A percentile compares a stretch with the other conserved stretches of the same genome.
Evolutionary conservation across 2,113 vertebrate genomes (phyloP).

Genomic region (Podarcis cretensis): DNA sequence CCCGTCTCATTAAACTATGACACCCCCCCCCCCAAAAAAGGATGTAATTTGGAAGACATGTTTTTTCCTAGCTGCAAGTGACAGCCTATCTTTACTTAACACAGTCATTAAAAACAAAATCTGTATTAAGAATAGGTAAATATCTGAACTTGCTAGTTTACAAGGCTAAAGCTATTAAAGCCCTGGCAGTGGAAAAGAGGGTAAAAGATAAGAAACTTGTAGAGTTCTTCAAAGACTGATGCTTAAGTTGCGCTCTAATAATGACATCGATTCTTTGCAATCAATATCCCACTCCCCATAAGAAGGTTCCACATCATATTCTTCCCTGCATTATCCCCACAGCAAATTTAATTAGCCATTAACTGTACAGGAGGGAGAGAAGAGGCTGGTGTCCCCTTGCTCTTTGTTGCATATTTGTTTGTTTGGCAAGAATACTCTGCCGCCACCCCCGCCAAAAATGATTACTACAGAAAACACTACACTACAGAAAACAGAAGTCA

Average conservation of each 20-base stretch:
- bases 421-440: constrained; percentile 29
- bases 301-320: constrained; percentile 65
- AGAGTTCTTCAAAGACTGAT: constrained; percentile 65
- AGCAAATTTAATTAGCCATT: constrained; percentile 59
- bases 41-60: constrained; percentile 46
- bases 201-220: constrained; percentile 23
- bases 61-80: constrained; percentile 55
- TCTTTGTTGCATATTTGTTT: constrained; percentile 4
- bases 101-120: constrained; percentile 48
- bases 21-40: constrained; percentile 55
- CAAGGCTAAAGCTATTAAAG: constrained; percentile 48
- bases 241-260: constrained; percentile 68
- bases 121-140: constrained; percentile 34
- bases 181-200: constrained; percentile 54
- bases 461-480: too few species aligned
- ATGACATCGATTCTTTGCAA: constrained; percentile 67
- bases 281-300: constrained; percentile 69
- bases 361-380: not conserved
- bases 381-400: constrained; percentile 27
- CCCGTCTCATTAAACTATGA: constrained; percentile 53
- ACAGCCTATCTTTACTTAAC: constrained; percentile 61
- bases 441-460: too few species aligned
- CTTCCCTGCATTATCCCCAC: constrained; percentile 63
- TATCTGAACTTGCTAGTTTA: constrained; percentile 54
- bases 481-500: not conserved